These are phyloP conservation scores for Epizoanthus illoricatus DNA, from an alignment of 92 coral and sea anemone species.

Conservation along the genomic window DNA sequence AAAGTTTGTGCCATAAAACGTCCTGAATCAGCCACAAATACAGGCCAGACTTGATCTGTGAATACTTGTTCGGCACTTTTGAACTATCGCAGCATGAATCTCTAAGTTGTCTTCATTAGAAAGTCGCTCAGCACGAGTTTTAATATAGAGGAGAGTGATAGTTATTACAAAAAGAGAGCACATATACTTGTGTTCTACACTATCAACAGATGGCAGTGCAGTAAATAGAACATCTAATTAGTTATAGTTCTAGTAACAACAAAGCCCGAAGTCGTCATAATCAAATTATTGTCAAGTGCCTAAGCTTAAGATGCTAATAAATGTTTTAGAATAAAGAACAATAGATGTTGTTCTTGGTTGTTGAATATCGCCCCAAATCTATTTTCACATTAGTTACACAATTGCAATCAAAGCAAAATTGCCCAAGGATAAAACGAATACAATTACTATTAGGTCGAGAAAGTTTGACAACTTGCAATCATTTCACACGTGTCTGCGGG, in stretches of 20 bases:
- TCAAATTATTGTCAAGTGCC: constrained; percentile 75
- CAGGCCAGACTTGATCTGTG: constrained; percentile 23
- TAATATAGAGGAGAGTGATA: constrained; percentile 29
- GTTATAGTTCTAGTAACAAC: constrained; percentile 63
- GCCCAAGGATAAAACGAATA: constrained; percentile 73
- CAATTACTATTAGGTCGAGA: constrained; percentile 64
- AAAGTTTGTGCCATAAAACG: neutral
- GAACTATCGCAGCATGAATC: constrained; percentile 35
- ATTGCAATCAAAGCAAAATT: constrained; percentile 68
- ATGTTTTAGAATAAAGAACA: constrained; percentile 70
- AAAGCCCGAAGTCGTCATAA: constrained; percentile 77
- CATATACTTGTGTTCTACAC: constrained; percentile 28
- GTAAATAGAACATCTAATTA: constrained; percentile 70
- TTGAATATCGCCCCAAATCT: constrained; percentile 62
- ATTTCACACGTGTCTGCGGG: constrained; percentile 71
- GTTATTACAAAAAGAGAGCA: constrained; percentile 23
- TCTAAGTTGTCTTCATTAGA: constrained; percentile 28
- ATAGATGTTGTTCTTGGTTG: constrained; percentile 87
- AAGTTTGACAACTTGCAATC: constrained; percentile 59
- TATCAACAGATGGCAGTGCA: constrained; percentile 59
- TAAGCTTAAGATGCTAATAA: constrained; percentile 80
- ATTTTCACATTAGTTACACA: constrained; percentile 72
- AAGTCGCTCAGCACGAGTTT: constrained; percentile 29
- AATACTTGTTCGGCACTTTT: constrained; percentile 29
- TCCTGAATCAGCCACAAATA: constrained; percentile 21